These are phyloP conservation scores for Malaclemys terrapin DNA, from an alignment of 2,113 vertebrate genomes.

Conservation along the genomic window DNA sequence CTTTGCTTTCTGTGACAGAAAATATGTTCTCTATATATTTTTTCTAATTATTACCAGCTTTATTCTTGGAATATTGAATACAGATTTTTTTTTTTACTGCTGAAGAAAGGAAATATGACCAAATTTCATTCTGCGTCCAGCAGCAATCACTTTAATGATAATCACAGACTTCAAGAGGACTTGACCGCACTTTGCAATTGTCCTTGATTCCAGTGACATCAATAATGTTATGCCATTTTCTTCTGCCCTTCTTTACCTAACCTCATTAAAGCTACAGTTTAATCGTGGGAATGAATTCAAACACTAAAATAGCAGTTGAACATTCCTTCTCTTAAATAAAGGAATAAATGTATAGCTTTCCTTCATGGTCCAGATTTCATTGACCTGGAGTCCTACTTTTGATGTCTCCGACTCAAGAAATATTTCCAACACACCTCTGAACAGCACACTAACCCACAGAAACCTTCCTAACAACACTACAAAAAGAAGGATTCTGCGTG, in stretches of 20 bases:
- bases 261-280: neutral
- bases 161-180: neutral
- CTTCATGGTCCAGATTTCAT: neutral
- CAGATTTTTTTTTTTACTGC: neutral
- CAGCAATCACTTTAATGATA: neutral
- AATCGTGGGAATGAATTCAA: neutral
- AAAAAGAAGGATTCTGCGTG: too few relatives aligned
- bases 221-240: neutral
- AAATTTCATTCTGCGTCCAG: neutral
- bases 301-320: neutral
- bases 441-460: too few relatives aligned
- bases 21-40: neutral
- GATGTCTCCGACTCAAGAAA: too few relatives aligned
- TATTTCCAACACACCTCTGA: too few relatives aligned
- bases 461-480: too few relatives aligned
- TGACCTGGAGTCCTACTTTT: too few relatives aligned
- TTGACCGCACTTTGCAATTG: neutral
- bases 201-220: neutral
- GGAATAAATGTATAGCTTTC: neutral
- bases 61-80: neutral
- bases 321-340: neutral
- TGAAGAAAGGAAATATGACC: neutral
- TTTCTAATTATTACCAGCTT: neutral
- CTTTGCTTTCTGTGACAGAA: neutral
- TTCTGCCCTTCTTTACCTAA: neutral